A percentile compares a stretch with the other conserved stretches of the same genome.
phyloP scores from a whole-genome alignment of 2,888 invertebrate species.

The Philopedon plagiatum region DNA sequence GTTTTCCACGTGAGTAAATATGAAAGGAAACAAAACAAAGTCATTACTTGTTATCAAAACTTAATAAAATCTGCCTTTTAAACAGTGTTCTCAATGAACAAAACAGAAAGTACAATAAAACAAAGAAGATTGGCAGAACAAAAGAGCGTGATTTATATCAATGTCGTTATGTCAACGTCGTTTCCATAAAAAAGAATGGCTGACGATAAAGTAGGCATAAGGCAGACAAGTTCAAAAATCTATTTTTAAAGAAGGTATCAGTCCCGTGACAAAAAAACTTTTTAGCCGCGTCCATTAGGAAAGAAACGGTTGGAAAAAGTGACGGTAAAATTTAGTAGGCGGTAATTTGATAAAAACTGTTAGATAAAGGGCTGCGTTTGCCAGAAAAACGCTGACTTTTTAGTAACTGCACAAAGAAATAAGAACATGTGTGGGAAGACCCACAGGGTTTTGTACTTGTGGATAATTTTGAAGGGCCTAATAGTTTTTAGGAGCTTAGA shows the following conservation, averaged over 20 bases:
- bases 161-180: constrained; percentile 21
- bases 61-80: background rate
- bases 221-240: constrained; percentile 22
- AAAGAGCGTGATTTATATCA: constrained; percentile 22
- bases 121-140: constrained; percentile 2
- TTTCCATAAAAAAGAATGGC: constrained; percentile 7
- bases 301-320: constrained; percentile 42
- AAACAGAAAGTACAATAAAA: constrained; percentile 16
- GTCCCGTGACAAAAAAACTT: constrained; percentile 34
- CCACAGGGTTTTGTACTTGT: no score
- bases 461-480: no score
- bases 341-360: constrained; percentile 46
- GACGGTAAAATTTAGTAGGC: constrained; percentile 42
- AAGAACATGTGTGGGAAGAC: background rate
- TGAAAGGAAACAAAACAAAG: background rate
- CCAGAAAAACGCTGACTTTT: constrained; percentile 17
- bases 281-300: constrained; percentile 33
- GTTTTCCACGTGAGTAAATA: background rate
- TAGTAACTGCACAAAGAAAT: no score
- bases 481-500: no score
- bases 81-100: constrained; percentile 1
- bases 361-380: constrained; percentile 18
- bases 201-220: constrained; percentile 26
- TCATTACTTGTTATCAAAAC: background rate
- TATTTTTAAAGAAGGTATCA: constrained; percentile 16